These are phyloP conservation scores for Homarus americanus DNA, from an alignment of 1,140 invertebrate genomes.

Conservation along the genomic window DNA sequence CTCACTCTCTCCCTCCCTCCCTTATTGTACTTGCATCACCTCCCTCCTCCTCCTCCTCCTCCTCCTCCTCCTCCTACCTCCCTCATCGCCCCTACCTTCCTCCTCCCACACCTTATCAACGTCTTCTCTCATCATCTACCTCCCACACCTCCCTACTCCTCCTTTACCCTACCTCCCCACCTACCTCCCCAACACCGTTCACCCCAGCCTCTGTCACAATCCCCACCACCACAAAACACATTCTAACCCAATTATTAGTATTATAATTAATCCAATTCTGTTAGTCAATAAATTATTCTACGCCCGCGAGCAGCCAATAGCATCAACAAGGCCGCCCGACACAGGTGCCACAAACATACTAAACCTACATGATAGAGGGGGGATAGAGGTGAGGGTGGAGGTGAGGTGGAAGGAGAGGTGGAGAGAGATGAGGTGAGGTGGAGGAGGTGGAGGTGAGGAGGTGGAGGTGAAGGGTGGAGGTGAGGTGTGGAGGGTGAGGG, in stretches of 20 bases:
- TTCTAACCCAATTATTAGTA: not conserved
- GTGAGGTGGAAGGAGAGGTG: not conserved
- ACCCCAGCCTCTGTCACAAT: too few species aligned
- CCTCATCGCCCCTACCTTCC: not conserved
- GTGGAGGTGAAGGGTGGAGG: too few species aligned
- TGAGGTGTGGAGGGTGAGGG: too few species aligned
- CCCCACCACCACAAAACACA: not conserved
- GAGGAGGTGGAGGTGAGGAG: not conserved
- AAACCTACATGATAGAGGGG: not conserved
- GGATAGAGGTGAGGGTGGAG: not conserved
- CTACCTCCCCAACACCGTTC: not conserved
- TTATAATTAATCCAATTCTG: not conserved
- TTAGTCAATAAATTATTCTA: not conserved
- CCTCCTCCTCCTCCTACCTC: too few species aligned
- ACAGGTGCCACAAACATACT: not conserved
- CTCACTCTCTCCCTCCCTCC: too few species aligned
- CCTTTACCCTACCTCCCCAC: not conserved
- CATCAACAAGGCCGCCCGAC: not conserved
- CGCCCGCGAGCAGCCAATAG: too few species aligned
- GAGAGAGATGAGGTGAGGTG: not conserved
- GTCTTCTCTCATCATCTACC: not conserved
- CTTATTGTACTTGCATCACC: not conserved
- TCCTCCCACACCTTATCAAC: not conserved
- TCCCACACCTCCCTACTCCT: not conserved
- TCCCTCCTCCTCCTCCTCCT: conserved; percentile 7